Evolutionary conservation across 1,140 invertebrate species (phyloP).

Genomic region (Drosophila guanche): DNA sequence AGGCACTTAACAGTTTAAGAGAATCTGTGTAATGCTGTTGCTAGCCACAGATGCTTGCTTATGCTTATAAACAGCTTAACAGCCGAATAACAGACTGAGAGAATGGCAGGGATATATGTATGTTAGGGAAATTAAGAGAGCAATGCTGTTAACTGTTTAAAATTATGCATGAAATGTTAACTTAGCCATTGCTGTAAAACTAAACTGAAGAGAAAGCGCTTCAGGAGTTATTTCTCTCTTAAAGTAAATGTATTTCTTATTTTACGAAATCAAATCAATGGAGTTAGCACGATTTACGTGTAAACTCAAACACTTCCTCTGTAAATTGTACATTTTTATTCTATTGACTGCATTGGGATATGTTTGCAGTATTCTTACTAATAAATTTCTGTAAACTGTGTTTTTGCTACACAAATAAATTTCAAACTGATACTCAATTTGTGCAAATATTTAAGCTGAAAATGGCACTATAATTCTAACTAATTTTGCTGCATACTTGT

Average conservation of each 20-base stretch:
- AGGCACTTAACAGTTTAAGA: slow-evolving; percentile 9
- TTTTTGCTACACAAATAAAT: too few relatives aligned
- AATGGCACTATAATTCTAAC: not conserved
- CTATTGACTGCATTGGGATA: too few relatives aligned
- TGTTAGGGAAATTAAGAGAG: not conserved
- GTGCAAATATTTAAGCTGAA: not conserved
- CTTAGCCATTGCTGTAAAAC: too few relatives aligned
- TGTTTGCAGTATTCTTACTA: too few relatives aligned
- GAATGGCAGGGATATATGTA: not conserved
- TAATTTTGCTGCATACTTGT: slow-evolving; percentile 23
- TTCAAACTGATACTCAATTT: not conserved
- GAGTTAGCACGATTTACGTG: too few relatives aligned
- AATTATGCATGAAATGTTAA: not conserved
- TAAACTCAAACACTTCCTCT: too few relatives aligned
- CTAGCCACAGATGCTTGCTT: not conserved
- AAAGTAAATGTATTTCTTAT: not conserved
- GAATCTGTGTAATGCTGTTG: not conserved
- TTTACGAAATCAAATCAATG: too few relatives aligned
- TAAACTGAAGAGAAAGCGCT: too few relatives aligned
- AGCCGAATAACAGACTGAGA: not conserved
- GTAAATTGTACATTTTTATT: too few relatives aligned
- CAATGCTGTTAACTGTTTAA: not conserved
- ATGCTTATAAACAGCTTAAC: not conserved
- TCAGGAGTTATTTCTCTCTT: too few relatives aligned
- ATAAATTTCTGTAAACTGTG: too few relatives aligned